Conservation (phyloP, 1,140 invertebrate species). For the Condylostylus longicornis region DNA sequence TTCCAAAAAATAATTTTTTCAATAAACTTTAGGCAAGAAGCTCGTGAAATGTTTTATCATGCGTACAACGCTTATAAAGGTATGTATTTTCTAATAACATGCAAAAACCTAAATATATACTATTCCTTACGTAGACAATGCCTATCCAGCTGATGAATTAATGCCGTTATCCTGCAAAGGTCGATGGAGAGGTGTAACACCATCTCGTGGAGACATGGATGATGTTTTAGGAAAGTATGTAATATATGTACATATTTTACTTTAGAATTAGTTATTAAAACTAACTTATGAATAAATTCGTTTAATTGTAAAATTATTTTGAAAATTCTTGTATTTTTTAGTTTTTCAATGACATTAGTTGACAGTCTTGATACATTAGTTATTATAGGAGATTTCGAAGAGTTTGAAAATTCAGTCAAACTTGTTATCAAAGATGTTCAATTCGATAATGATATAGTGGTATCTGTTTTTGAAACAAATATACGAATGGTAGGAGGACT, state of each 20-base stretch:
- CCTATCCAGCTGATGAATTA: slow-evolving; percentile 94
- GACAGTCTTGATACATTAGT: slow-evolving; percentile 90
- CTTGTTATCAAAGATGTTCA: slow-evolving; percentile 70
- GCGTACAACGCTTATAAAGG: slow-evolving; percentile 91
- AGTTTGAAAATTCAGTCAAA: slow-evolving; percentile 85
- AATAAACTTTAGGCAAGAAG: slow-evolving; percentile 43
- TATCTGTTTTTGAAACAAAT: slow-evolving; percentile 98
- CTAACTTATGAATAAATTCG: too few species aligned
- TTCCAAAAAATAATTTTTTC: too few species aligned
- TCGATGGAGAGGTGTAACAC: slow-evolving; percentile 68
- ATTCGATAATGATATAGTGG: slow-evolving; percentile 89
- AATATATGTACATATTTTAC: neutral
- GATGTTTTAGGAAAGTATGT: slow-evolving; percentile 91
- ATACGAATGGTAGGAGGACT: slow-evolving; percentile 90
- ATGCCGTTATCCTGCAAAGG: slow-evolving; percentile 95
- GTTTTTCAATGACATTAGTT: slow-evolving; percentile 90
- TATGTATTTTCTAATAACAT: too few species aligned
- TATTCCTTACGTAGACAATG: slow-evolving; percentile 96
- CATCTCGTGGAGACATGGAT: slow-evolving; percentile 87
- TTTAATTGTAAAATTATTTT: too few species aligned
- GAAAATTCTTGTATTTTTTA: slow-evolving; percentile 44
- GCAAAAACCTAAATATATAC: too few species aligned
- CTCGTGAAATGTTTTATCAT: slow-evolving; percentile 92
- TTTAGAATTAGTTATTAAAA: too few species aligned
- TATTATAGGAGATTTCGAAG: slow-evolving; percentile 78